Conservation (phyloP, 2,888 invertebrate genomes). For the Protodeltote pygarga region DNA sequence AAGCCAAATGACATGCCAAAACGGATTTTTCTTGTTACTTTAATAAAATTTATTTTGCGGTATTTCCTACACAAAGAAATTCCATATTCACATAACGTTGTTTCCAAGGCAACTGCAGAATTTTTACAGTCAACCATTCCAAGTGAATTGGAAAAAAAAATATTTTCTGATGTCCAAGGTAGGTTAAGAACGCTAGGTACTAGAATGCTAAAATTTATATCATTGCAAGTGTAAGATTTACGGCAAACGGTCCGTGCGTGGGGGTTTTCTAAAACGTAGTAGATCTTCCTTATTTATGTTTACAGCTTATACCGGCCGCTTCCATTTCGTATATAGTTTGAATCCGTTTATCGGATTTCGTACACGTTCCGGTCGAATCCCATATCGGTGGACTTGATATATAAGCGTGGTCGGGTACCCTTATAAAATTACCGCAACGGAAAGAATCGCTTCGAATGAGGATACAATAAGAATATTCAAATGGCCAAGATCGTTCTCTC, state of each 20-base stretch:
- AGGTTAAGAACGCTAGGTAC: conserved; percentile 41
- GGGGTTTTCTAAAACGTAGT: conserved; percentile 83
- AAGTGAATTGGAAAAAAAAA: conserved; percentile 33
- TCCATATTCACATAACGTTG: conserved; percentile 7
- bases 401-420: conserved; percentile 69
- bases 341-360: conserved; percentile 85
- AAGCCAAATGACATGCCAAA: conserved; percentile 29
- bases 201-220: conserved; percentile 73
- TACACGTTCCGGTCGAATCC: conserved; percentile 78
- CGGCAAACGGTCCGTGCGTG: conserved; percentile 75
- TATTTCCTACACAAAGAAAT: conserved; percentile 24
- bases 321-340: conserved; percentile 79
- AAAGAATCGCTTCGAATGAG: conserved; percentile 65
- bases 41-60: conserved; percentile 7
- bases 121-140: conserved; percentile 32
- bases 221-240: conserved; percentile 79
- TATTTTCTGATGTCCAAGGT: conserved; percentile 49
- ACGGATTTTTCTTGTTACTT: conserved; percentile 3
- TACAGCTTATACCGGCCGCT: conserved; percentile 81
- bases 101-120: background rate
- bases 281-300: conserved; percentile 85
- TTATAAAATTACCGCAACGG: conserved; percentile 70
- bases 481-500: conserved; percentile 45
- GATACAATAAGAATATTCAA: conserved; percentile 64
- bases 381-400: conserved; percentile 79